A percentile compares a stretch with the other conserved stretches of the same genome.
These are phyloP conservation scores for Ascaphus truei DNA, from an alignment of 2,113 vertebrate species.

Conservation along the genomic window DNA sequence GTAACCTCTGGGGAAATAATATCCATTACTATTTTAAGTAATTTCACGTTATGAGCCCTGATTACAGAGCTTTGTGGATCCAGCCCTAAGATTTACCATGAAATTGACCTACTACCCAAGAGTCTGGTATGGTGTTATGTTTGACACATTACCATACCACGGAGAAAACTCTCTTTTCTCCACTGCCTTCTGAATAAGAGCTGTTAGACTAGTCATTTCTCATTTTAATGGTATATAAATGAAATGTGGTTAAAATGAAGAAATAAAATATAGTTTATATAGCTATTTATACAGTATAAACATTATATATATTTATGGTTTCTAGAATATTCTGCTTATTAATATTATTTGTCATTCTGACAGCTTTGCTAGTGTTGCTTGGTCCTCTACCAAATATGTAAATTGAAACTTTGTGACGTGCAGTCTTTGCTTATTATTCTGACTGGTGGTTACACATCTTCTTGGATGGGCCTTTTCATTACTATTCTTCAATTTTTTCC, in stretches of 20 bases:
- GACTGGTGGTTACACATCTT: not conserved
- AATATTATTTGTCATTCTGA: conserved; percentile 16
- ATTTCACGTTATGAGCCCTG: too few relatives aligned
- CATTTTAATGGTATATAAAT: not conserved
- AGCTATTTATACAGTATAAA: not conserved
- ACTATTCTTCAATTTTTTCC: not conserved
- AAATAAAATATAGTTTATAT: too few relatives aligned
- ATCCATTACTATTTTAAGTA: too few relatives aligned
- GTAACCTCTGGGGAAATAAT: too few relatives aligned
- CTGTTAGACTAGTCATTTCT: too few relatives aligned
- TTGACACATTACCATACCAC: too few relatives aligned
- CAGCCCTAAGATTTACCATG: too few relatives aligned
- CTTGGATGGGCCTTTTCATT: not conserved
- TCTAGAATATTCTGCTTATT: not conserved
- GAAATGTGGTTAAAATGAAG: not conserved
- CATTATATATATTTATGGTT: not conserved
- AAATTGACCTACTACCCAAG: too few relatives aligned
- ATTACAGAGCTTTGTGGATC: too few relatives aligned
- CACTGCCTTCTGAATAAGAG: too few relatives aligned
- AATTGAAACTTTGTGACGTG: not conserved
- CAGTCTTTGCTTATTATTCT: not conserved
- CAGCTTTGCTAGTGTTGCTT: not conserved
- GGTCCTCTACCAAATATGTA: not conserved
- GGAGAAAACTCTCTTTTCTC: too few relatives aligned
- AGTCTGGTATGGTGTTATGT: too few relatives aligned